Evolutionary conservation across 1,140 invertebrate species (phyloP).

Genomic region (Drosophila hydei): DNA sequence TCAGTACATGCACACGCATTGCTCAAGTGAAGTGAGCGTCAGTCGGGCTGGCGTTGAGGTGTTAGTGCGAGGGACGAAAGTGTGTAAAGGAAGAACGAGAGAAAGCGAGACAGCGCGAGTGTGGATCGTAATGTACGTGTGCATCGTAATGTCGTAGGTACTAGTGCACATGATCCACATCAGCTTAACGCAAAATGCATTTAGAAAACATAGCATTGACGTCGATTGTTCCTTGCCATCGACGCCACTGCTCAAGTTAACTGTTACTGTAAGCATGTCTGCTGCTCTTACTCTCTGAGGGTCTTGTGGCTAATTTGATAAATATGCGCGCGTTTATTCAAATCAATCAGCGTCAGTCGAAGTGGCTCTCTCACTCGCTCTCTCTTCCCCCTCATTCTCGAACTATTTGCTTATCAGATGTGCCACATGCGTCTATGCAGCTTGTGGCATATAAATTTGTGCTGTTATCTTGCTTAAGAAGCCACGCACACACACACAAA

Average conservation of each 20-base stretch:
- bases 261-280: constrained; percentile 26
- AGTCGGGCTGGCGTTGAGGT: too few relatives aligned
- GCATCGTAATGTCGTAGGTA: too few relatives aligned
- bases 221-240: too few relatives aligned
- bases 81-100: too few relatives aligned
- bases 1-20: too few relatives aligned
- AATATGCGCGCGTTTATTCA: constrained; percentile 81
- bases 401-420: constrained; percentile 37
- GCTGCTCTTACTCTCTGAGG: constrained; percentile 31
- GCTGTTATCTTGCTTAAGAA: constrained; percentile 47
- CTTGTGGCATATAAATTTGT: constrained; percentile 67
- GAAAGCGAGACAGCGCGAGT: too few relatives aligned
- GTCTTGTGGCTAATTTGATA: constrained; percentile 79
- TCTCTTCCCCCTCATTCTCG: constrained; percentile 4
- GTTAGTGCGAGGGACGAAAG: too few relatives aligned
- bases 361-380: constrained; percentile 22
- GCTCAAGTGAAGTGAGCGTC: too few relatives aligned
- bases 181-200: too few relatives aligned
- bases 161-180: too few relatives aligned
- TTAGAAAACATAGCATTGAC: too few relatives aligned
- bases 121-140: too few relatives aligned
- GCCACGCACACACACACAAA: constrained; percentile 25
- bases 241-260: constrained; percentile 15
- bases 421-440: constrained; percentile 49
- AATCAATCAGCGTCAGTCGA: constrained; percentile 78